Percentiles rank a stretch among this genome's conserved stretches.
phyloP scores from a whole-genome alignment of 2,888 invertebrate species.

The Dione juno region DNA sequence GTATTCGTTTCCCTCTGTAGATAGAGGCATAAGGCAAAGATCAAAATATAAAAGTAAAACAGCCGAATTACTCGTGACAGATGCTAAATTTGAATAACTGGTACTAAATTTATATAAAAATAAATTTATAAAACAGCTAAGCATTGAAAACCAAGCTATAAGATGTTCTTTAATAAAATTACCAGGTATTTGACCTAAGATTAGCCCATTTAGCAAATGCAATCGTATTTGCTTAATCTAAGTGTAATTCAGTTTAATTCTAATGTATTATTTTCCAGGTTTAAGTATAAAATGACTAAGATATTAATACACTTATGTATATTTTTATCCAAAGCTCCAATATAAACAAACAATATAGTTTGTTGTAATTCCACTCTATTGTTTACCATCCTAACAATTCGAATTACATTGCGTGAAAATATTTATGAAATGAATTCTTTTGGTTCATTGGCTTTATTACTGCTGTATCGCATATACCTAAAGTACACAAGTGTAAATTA shows the following conservation, averaged over 20 bases:
- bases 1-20: no score
- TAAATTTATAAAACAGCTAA: no score
- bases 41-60: no score
- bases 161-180: no score
- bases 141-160: no score
- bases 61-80: no score
- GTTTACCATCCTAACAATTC: slow-evolving; percentile 54
- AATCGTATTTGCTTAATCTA: no score
- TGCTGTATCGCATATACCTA: neutral
- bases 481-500: slow-evolving; percentile 23
- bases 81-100: no score
- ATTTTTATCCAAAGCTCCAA: slow-evolving; percentile 38
- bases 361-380: slow-evolving; percentile 53
- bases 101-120: no score
- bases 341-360: slow-evolving; percentile 45
- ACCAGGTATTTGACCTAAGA: no score
- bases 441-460: slow-evolving; percentile 34
- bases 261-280: slow-evolving; percentile 51
- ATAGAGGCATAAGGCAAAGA: no score
- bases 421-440: slow-evolving; percentile 49
- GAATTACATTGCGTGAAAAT: slow-evolving; percentile 55
- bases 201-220: no score
- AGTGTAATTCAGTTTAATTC: slow-evolving; percentile 41
- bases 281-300: slow-evolving; percentile 45
- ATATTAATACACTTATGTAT: slow-evolving; percentile 33